A percentile compares a stretch with the other conserved stretches of the same genome.
These are phyloP conservation scores for Anguilla pacifica DNA, from an alignment of 2,797 vertebrate species.

Conservation along the genomic window DNA sequence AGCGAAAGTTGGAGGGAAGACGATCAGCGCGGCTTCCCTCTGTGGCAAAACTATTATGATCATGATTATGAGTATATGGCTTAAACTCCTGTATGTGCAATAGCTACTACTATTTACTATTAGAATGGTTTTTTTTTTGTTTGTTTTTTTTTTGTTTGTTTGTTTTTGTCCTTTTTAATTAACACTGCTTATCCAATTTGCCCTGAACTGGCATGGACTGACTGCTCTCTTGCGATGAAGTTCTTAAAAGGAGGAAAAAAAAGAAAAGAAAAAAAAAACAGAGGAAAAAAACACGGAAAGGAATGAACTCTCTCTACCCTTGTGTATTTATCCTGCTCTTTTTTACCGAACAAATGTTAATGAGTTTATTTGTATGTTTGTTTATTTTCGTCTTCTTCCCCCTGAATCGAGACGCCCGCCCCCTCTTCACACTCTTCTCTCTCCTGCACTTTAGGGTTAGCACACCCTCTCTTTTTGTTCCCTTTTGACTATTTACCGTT, in stretches of 20 bases:
- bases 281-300: slow-evolving; percentile 54
- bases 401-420: slow-evolving; percentile 58
- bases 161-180: slow-evolving; percentile 67
- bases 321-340: slow-evolving; percentile 84
- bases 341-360: slow-evolving; percentile 77
- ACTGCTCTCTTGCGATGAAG: slow-evolving; percentile 65
- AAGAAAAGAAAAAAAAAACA: slow-evolving; percentile 39
- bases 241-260: slow-evolving; percentile 57
- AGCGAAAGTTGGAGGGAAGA: slow-evolving; percentile 44
- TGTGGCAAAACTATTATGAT: slow-evolving; percentile 48
- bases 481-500: slow-evolving; percentile 61
- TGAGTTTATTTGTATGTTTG: slow-evolving; percentile 61
- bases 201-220: slow-evolving; percentile 65
- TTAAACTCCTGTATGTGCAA: slow-evolving; percentile 82
- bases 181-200: slow-evolving; percentile 68
- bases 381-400: slow-evolving; percentile 46
- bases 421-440: slow-evolving; percentile 63
- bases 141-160: slow-evolving; percentile 45
- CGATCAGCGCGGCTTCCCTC: slow-evolving; percentile 48
- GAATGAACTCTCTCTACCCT: slow-evolving; percentile 70
- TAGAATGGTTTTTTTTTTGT: slow-evolving; percentile 47
- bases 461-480: slow-evolving; percentile 48
- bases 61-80: slow-evolving; percentile 59
- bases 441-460: slow-evolving; percentile 68
- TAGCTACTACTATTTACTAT: slow-evolving; percentile 65